These are phyloP conservation scores for Telmatochromis sp. DNA, from an alignment of 2,113 vertebrate species.

Conservation along the genomic window DNA sequence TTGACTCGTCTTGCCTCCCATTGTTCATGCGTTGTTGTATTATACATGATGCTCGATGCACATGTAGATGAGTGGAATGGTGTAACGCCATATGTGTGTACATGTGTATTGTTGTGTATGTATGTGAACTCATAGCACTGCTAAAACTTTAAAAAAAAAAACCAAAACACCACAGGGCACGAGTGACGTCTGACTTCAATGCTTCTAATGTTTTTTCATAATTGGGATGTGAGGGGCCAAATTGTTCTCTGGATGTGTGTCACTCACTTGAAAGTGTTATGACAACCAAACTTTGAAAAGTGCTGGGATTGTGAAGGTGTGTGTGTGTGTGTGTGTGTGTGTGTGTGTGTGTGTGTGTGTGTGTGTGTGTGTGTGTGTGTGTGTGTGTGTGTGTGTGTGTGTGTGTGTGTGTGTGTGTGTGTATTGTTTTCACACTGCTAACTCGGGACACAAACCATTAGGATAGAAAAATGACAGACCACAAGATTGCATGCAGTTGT, in stretches of 20 bases:
- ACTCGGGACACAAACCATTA: not conserved
- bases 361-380: rapidly evolving
- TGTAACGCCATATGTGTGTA: not conserved
- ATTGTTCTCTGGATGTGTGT: not conserved
- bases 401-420: rapidly evolving
- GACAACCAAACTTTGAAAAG: not conserved
- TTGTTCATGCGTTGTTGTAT: not conserved
- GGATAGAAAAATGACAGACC: not conserved
- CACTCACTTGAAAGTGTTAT: not conserved
- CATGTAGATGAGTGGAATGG: not conserved
- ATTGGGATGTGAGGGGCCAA: not conserved
- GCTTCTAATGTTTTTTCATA: not conserved
- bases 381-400: rapidly evolving
- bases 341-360: rapidly evolving
- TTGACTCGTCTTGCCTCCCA: not conserved
- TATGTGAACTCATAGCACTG: not conserved
- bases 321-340: rapidly evolving
- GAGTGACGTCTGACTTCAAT: not conserved
- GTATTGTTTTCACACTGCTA: not conserved
- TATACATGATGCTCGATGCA: not conserved
- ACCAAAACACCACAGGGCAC: not conserved
- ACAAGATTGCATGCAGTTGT: not conserved
- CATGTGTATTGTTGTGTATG: not conserved
- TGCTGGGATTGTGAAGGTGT: not conserved
- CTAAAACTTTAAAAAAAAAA: not conserved